Percentiles rank a stretch among this genome's conserved stretches.
These are phyloP conservation scores for Acrobasis suavella DNA, from an alignment of 2,888 invertebrate species.

Conservation along the genomic window DNA sequence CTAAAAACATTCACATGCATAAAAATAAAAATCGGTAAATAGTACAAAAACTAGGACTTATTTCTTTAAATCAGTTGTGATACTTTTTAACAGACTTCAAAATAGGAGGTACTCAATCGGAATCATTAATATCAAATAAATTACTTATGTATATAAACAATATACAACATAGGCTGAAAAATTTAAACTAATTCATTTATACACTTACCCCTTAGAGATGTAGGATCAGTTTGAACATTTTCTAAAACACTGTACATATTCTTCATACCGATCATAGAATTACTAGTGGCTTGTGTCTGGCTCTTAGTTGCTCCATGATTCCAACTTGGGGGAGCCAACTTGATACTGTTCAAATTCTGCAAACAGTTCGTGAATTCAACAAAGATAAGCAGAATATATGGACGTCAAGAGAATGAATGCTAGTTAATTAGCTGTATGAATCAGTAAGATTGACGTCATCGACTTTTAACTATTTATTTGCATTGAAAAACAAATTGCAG, in stretches of 20 bases:
- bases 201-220: constrained; percentile 58
- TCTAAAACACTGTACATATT: constrained; percentile 67
- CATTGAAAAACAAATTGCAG: constrained; percentile 4
- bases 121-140: too few species aligned
- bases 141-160: too few species aligned
- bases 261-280: constrained; percentile 63
- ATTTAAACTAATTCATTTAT: neutral
- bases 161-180: too few species aligned
- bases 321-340: constrained; percentile 69
- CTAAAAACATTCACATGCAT: too few species aligned
- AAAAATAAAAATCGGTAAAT: too few species aligned
- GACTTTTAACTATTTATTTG: neutral
- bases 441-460: too few species aligned
- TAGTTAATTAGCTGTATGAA: too few species aligned
- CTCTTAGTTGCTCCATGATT: constrained; percentile 69
- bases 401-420: too few species aligned
- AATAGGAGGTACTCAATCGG: too few species aligned
- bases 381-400: too few species aligned
- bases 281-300: constrained; percentile 54
- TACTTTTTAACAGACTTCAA: neutral
- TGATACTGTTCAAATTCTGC: constrained; percentile 65
- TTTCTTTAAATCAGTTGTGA: too few species aligned
- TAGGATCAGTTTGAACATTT: constrained; percentile 62
- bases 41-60: too few species aligned
- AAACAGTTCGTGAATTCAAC: constrained; percentile 28